Evolutionary conservation across 2,113 vertebrate genomes (phyloP), one percentile per base, ranked within the genome.

Genomic region (Elephas maximus): DNA sequence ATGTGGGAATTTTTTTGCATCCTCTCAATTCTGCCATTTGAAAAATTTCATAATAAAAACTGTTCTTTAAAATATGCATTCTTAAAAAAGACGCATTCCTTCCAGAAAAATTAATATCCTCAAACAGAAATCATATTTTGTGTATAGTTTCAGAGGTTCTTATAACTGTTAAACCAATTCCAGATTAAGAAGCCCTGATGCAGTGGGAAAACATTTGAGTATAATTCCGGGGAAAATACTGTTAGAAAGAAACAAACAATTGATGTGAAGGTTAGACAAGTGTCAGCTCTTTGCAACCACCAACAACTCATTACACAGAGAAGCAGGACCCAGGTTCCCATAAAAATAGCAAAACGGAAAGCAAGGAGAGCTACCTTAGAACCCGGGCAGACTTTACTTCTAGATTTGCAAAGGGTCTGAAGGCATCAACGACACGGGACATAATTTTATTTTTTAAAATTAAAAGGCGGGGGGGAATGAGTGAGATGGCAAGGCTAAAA

Each of bases 31-130:
- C 91, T 6, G 12, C n/a, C 62, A 18, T 92, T 95, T 92, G 33
- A 88, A 95, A 93, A 81, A 85, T 82, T 4, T 15, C 44, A 15
- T 28, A 84, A 87, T 57, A 88, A 85, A 88, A 89, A 85, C 21
- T 18, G 12, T 62, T 60, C 30, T 79, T 79, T 74, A 65, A 84
- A 95, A 82, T 67, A 89, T 30, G 8, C 14, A 48, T 37, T 37
- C 37, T 37, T 37, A 37, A 37, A 65, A 84, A 95, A 82, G 53
- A 89, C 26, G 8, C 14, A 48, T 20, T 65, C 5, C 48, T 94
- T 93, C 37, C 21, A 44, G 28, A 84, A 87, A 92, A 91, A 63
- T 24, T 84, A 65, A 80, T 60, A 88, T 37, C 79, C 74, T 83
- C 23, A 88, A 77, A 44, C 28, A 67, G 21, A 89, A 89, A 37